Evolutionary conservation across 2,888 invertebrate genomes (phyloP).

Genomic region (Spilarctia lutea): DNA sequence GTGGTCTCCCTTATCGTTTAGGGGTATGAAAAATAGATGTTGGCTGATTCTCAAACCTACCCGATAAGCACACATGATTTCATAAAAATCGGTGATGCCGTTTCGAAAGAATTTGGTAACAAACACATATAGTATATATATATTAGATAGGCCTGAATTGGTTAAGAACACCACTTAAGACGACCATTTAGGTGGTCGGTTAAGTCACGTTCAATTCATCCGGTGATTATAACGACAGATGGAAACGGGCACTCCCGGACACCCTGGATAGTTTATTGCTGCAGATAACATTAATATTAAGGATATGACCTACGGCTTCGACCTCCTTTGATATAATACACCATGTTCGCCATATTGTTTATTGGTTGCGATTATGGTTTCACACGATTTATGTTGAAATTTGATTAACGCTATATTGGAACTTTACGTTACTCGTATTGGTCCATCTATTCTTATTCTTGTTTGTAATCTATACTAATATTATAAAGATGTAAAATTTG

Average conservation of each 20-base stretch:
- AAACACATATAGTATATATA: too few relatives aligned
- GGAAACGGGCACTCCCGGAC: slow-evolving; percentile 43
- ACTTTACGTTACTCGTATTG: slow-evolving; percentile 30
- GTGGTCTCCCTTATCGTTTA: too few relatives aligned
- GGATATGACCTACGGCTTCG: slow-evolving; percentile 66
- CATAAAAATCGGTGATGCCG: too few relatives aligned
- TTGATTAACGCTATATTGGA: slow-evolving; percentile 38
- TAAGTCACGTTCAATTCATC: slow-evolving; percentile 41
- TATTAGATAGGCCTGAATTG: slow-evolving; percentile 17
- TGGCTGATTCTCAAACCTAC: too few relatives aligned
- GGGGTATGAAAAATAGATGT: too few relatives aligned
- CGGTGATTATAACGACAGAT: slow-evolving; percentile 62
- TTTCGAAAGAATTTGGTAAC: too few relatives aligned
- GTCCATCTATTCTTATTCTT: slow-evolving; percentile 21
- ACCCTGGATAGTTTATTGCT: slow-evolving; percentile 63
- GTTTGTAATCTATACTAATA: too few relatives aligned
- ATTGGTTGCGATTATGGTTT: slow-evolving; percentile 61
- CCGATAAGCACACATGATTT: too few relatives aligned
- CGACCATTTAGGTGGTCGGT: slow-evolving; percentile 15
- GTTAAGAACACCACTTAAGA: neutral
- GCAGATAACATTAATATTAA: slow-evolving; percentile 70
- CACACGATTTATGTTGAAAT: slow-evolving; percentile 53
- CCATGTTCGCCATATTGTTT: slow-evolving; percentile 58
- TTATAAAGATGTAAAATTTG: too few relatives aligned
- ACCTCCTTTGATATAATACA: slow-evolving; percentile 63